Base-by-base conservation (phyloP, 2,888 invertebrate genomes). In the Balanococcus diminutus region DNA sequence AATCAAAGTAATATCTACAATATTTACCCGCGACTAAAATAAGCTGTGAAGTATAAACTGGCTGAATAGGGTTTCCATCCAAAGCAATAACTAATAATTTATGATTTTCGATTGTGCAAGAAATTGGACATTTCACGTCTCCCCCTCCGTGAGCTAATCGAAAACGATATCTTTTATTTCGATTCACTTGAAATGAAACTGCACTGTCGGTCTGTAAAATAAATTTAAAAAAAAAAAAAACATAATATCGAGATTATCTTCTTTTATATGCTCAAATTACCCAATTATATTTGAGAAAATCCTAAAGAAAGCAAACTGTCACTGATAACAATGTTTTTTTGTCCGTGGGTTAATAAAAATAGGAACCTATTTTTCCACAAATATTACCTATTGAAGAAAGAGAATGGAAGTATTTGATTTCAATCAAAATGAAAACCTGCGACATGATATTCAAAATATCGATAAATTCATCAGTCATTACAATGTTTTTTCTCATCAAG, bases 51-150 rank as follows among this genome's bases (percentile, higher is more conserved):
- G 46, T n/a, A 31, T 67, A 16, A 72, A 82, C 91, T 0, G 94
- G 92, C 82, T 91, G 90, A 25, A 94, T 91, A 72, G 92, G 91
- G 88, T 93, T 92, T 0, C 95, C 95, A 89, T 96, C 95, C 86
- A 95, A 91, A 22, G 94, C 92, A 75, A 95, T 93, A 14, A 95
- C 90, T 87, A 91, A 90, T 86, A 95, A 89, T 19, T 90, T 88
- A 89, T 95, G 95, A 83, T 93, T 90, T 72, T 94, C 93, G 84
- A 95, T 90, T 1, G 91, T 91, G 87, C 95, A 90, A 82, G 92
- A 92, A 81, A 95, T 91, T 0, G 95, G 92, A 89, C 95, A 95
- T 87, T 93, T 92, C 11, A 86, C 67, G 25, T 82, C 86, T 19
- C 88, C 87, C 14, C 88, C 88, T 9, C 87, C 87, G 79, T 88